Percentiles rank a stretch among this genome's conserved stretches.
phyloP scores from a whole-genome alignment of 2,113 vertebrate genomes.

The Thinocorus orbignyianus region DNA sequence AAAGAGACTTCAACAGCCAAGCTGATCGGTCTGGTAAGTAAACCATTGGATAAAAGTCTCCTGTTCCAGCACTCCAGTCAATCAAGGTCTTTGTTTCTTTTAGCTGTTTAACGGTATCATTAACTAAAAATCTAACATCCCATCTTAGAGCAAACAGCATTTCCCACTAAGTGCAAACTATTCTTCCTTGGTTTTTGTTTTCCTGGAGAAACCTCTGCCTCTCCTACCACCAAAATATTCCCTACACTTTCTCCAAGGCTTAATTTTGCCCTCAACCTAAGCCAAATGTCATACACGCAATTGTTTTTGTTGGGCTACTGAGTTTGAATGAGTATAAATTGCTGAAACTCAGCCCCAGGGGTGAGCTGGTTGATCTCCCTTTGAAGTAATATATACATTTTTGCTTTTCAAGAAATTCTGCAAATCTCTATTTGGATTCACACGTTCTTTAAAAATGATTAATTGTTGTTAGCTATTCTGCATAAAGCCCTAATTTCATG shows the following conservation, averaged over 20 bases:
- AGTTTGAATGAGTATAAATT: background rate
- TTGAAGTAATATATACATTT: background rate
- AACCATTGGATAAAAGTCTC: background rate
- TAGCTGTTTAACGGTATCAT: background rate
- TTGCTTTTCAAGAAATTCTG: constrained; percentile 47
- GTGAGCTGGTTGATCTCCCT: background rate
- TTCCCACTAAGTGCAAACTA: background rate
- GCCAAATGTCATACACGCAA: background rate
- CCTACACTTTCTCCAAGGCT: background rate
- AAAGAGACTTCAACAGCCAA: background rate
- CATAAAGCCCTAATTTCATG: constrained; percentile 27
- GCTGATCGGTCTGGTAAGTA: background rate
- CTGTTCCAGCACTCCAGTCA: background rate
- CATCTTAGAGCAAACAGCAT: background rate
- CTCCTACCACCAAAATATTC: background rate
- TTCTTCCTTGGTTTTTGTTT: background rate
- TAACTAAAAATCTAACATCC: background rate
- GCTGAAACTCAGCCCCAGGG: background rate
- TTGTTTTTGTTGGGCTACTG: background rate
- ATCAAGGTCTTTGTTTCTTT: background rate
- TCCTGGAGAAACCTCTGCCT: background rate
- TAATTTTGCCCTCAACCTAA: background rate
- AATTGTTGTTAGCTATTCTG: constrained; percentile 35
- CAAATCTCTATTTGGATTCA: constrained; percentile 26
- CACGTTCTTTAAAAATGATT: constrained; percentile 50